phyloP scores from a whole-genome alignment of 2,797 vertebrate genomes.

The Enoplosus armatus region DNA sequence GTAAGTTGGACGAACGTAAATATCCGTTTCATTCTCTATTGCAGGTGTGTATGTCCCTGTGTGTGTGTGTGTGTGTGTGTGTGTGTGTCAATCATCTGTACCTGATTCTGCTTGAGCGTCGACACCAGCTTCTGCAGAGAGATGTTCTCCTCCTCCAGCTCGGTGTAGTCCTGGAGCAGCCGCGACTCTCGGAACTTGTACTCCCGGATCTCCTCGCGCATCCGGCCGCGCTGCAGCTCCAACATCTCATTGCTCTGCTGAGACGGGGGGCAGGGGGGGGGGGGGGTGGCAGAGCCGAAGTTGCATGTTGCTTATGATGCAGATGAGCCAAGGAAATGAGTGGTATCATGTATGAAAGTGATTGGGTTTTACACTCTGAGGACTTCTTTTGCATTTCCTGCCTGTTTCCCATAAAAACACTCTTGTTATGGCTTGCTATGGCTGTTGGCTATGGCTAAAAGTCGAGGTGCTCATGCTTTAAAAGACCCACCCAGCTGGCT shows the following conservation, averaged over 20 bases:
- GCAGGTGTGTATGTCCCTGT: background rate
- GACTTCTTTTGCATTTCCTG: background rate
- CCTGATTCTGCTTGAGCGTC: constrained; percentile 95
- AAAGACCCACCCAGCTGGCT: background rate
- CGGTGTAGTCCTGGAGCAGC: constrained; percentile 95
- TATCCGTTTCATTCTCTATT: background rate
- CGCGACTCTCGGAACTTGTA: constrained; percentile 93
- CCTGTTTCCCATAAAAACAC: background rate
- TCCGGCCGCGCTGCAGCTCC: constrained; percentile 92
- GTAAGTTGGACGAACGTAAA: background rate
- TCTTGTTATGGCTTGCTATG: background rate
- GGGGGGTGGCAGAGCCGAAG: constrained; percentile 9
- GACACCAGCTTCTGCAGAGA: constrained; percentile 96
- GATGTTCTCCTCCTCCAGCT: constrained; percentile 98
- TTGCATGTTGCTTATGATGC: background rate
- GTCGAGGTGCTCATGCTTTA: background rate
- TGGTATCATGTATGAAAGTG: no score
- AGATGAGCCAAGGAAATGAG: no score
- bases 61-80: no score
- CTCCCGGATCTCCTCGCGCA: constrained; percentile 95
- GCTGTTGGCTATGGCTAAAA: no score
- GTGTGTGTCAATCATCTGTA: constrained; percentile 55
- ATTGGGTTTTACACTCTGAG: no score
- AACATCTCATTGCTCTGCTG: constrained; percentile 92
- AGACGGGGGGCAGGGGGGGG: constrained; percentile 33